A percentile compares a stretch with the other conserved stretches of the same genome.
These are phyloP conservation scores for Monoplex corrugatus DNA, from an alignment of 2,888 invertebrate species.

Conservation along the genomic window DNA sequence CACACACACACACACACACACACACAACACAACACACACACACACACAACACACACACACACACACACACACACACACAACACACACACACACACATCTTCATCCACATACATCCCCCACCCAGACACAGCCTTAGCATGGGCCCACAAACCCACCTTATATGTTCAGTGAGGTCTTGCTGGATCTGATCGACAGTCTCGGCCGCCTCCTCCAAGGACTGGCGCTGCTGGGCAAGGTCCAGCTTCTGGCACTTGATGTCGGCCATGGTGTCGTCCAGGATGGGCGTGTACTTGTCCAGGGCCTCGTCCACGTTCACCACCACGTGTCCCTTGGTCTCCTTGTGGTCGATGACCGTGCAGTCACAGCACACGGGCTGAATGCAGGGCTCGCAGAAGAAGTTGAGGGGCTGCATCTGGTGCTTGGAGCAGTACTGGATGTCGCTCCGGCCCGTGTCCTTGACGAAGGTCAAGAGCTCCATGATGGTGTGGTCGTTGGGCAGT, in stretches of 20 bases:
- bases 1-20: not conserved
- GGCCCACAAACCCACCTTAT: slow-evolving; percentile 66
- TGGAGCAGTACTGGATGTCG: slow-evolving; percentile 74
- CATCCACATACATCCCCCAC: not conserved
- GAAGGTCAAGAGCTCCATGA: slow-evolving; percentile 73
- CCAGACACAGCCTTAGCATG: no score
- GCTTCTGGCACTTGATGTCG: slow-evolving; percentile 66
- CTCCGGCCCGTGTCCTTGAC: slow-evolving; percentile 70
- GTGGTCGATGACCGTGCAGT: slow-evolving; percentile 77
- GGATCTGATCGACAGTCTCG: slow-evolving; percentile 72
- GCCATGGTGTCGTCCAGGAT: slow-evolving; percentile 71
- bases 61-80: not conserved
- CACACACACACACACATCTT: not conserved
- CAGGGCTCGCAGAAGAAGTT: slow-evolving; percentile 79
- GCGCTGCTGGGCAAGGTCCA: slow-evolving; percentile 67
- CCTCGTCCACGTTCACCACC: slow-evolving; percentile 76
- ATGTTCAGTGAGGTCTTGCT: slow-evolving; percentile 71
- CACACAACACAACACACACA: not conserved
- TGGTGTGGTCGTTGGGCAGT: slow-evolving; percentile 76
- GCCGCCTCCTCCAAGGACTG: slow-evolving; percentile 68
- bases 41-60: not conserved
- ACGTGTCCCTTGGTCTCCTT: slow-evolving; percentile 71
- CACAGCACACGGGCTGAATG: slow-evolving; percentile 76
- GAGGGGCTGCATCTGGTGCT: slow-evolving; percentile 76
- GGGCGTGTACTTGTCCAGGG: slow-evolving; percentile 75